phyloP scores from a whole-genome alignment of 2,797 vertebrate genomes.

The Sebastiscus tertius region DNA sequence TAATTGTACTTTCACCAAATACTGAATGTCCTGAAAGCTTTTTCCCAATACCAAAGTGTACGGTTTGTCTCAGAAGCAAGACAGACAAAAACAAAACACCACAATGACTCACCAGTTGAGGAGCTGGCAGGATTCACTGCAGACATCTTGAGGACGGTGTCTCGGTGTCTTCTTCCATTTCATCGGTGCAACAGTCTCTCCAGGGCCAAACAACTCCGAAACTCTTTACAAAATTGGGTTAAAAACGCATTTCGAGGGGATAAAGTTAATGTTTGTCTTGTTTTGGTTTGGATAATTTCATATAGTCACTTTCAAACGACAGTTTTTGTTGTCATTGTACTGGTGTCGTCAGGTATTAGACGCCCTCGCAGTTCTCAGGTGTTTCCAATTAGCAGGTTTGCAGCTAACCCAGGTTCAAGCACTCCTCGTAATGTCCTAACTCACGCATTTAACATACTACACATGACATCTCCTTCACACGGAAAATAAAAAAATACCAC shows the following conservation, averaged over 20 bases:
- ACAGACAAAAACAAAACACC: not conserved
- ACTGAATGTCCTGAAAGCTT: too few relatives aligned
- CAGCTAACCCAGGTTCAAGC: not conserved
- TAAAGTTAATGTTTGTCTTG: not conserved
- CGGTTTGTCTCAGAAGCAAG: not conserved
- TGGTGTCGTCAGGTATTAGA: rapidly evolving
- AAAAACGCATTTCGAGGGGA: not conserved
- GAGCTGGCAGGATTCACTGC: not conserved
- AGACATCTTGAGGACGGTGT: not conserved
- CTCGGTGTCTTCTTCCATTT: not conserved
- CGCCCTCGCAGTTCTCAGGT: not conserved
- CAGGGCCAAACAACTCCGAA: not conserved
- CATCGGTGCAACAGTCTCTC: too few relatives aligned
- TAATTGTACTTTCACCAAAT: too few relatives aligned
- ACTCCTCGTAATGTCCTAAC: not conserved
- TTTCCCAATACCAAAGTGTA: too few relatives aligned
- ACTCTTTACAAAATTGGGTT: too few relatives aligned
- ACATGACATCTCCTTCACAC: not conserved
- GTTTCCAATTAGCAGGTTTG: not conserved
- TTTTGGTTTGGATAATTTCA: not conserved
- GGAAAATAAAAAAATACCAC: not conserved
- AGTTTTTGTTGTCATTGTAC: too few relatives aligned
- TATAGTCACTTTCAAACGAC: not conserved
- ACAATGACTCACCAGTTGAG: not conserved
- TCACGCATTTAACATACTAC: too few relatives aligned